Evolutionary conservation across 2,797 vertebrate genomes (phyloP), one percentile per base, ranked within the genome.

Genomic region (Odontamblyopus lacepedii): DNA sequence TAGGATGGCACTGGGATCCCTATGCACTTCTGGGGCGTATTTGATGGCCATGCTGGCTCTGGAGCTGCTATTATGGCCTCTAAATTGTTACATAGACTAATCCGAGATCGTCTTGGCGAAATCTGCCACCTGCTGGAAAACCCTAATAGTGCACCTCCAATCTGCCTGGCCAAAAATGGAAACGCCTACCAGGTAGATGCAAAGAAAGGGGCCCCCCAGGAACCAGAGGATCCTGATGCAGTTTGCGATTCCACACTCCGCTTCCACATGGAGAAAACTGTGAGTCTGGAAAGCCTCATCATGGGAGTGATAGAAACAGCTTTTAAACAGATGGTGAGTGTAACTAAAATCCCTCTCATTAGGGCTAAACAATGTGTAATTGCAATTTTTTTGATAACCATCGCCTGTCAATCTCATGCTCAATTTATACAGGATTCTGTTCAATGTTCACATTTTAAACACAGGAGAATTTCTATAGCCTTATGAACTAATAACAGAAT

Each of bases 301-400:
- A 95, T 98, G 15, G 98, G 98, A 0, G 97, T 98, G 83, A 96
- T 99, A 27, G 98, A 99, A 90, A 98, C 95, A 0, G 96, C 98
- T 81, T 99, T 99, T 85, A 95, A 93, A 85, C 93, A 95, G 89
- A 99, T 99, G 97, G 98, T 99, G 84, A 94, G 92, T 62, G 66
- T 64, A 5, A 26, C 44, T 18, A 53, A 53, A n/a, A 57, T 35
- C 60, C 16, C 64, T 26, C 32, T 7, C 62, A 44, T 50, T 35
- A 35, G 32, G 32, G 0, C 32, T 35, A 1, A 35, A 35, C 4
- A 6, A 35, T 35, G 6, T 35, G 38, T 41, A 41, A 41, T 11
- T 41, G 38, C 9, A 2, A 41, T 41, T 41, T 41, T 41, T 41
- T 9, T 41, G 38, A 41, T 8, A 38, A 38, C 8, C 9, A 38